A percentile compares a stretch with the other conserved stretches of the same genome.
Evolutionary conservation across 1,140 invertebrate genomes (phyloP).

Genomic region (Metopolophium dirhodum): DNA sequence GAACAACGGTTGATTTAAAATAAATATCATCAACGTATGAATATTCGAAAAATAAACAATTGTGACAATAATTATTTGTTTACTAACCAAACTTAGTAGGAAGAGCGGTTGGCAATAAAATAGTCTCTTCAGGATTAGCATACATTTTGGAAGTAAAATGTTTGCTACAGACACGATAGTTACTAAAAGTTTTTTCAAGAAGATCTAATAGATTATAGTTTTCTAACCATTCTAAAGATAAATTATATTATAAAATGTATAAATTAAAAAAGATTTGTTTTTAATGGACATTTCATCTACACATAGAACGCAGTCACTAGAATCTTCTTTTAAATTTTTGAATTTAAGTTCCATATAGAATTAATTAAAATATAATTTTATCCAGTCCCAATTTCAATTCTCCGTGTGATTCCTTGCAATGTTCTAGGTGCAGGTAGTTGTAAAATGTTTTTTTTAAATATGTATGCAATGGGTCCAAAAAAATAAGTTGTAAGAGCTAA

Average conservation of each 20-base stretch:
- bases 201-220: no score
- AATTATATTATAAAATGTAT: no score
- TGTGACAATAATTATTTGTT: no score
- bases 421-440: neutral
- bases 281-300: no score
- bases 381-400: neutral
- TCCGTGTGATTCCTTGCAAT: neutral
- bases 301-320: no score
- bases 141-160: neutral
- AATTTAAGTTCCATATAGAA: neutral
- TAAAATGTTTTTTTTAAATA: constrained; percentile 25
- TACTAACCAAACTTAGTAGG: neutral
- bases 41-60: no score
- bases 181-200: no score
- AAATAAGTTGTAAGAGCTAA: no score
- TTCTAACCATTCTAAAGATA: no score
- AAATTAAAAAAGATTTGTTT: no score
- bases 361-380: constrained; percentile 10
- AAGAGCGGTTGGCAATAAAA: neutral
- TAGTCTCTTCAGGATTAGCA: neutral
- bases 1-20: no score
- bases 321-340: constrained; percentile 34
- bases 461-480: neutral
- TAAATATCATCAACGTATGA: no score
- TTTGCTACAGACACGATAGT: neutral